These are phyloP conservation scores for Zhengitettix transpicula DNA, from an alignment of 2,888 invertebrate genomes.

Conservation along the genomic window DNA sequence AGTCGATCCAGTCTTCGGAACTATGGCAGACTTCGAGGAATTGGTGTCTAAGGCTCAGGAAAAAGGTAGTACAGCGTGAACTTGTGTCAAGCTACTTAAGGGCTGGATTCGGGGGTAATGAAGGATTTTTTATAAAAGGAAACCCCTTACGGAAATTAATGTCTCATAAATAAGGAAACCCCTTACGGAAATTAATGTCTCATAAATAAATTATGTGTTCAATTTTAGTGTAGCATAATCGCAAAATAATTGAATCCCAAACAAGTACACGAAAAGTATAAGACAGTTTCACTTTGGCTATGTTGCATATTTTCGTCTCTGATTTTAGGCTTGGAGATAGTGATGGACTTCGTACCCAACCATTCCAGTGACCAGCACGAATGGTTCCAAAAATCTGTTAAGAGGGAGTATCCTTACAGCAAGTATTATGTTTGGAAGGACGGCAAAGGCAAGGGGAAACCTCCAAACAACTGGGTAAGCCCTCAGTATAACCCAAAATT, in stretches of 20 bases:
- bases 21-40: constrained; percentile 47
- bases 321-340: not conserved
- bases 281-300: too few relatives aligned
- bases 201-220: too few relatives aligned
- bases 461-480: not conserved
- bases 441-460: not conserved
- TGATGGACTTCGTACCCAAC: not conserved
- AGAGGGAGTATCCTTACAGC: not conserved
- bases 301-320: too few relatives aligned
- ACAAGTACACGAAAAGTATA: too few relatives aligned
- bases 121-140: too few relatives aligned
- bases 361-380: not conserved
- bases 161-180: too few relatives aligned
- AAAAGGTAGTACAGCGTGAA: not conserved
- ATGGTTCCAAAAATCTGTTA: not conserved
- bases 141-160: too few relatives aligned
- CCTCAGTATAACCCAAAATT: not conserved
- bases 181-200: too few relatives aligned
- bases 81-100: too few relatives aligned
- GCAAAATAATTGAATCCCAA: too few relatives aligned
- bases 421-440: not conserved
- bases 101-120: too few relatives aligned
- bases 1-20: constrained; percentile 58
- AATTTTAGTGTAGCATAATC: too few relatives aligned
- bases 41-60: constrained; percentile 26